Evolutionary conservation across 2,888 invertebrate species (phyloP), one percentile per base, ranked within the genome.

Genomic region (Pocota personata): DNA sequence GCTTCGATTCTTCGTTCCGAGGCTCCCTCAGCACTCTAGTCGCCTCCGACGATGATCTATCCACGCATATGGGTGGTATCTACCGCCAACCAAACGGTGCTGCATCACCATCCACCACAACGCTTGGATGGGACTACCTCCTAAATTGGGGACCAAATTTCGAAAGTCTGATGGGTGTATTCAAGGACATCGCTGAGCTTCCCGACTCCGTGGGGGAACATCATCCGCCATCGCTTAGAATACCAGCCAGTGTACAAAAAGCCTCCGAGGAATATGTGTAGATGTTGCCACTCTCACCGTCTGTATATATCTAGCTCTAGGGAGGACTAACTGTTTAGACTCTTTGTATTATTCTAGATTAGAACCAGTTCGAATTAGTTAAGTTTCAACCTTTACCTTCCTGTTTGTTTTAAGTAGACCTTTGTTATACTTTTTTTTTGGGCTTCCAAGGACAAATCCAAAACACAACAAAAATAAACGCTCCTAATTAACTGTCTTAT

Each of bases 111-210:
- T 95, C 96, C 0, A 94, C 95, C 3, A 95, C 96, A 2, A 96
- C 97, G 3, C 94, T 98, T 57, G 97, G 98, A 71, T 98, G 98
- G 97, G 98, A 98, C 91, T 98, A 98, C 91, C 93, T 98, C 88
- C 94, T 98, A 76, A 98, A 98, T 92, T 98, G 98, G 98, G 98
- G 98, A 7, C 97, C 98, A 19, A 98, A 98, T 93, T 98, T 98
- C 92, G 97, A 98, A 92, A 98, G 97, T 91, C 94, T 98, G 91
- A 97, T 98, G 87, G 98, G 98, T 27, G 98, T 98, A 60, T 98
- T 98, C 91, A 98, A 97, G 93, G 98, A 98, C 93, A 98, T 98
- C 89, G 98, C 98, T 55, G 97, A 98, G 93, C 93, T 98, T 89
- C 98, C 98, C 3, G 98, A 98, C 91, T 94, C 95, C 58, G 95